A percentile compares a stretch with the other conserved stretches of the same genome.
These are phyloP conservation scores for Glaucidium brasilianum DNA, from an alignment of 2,113 vertebrate genomes.

Conservation along the genomic window DNA sequence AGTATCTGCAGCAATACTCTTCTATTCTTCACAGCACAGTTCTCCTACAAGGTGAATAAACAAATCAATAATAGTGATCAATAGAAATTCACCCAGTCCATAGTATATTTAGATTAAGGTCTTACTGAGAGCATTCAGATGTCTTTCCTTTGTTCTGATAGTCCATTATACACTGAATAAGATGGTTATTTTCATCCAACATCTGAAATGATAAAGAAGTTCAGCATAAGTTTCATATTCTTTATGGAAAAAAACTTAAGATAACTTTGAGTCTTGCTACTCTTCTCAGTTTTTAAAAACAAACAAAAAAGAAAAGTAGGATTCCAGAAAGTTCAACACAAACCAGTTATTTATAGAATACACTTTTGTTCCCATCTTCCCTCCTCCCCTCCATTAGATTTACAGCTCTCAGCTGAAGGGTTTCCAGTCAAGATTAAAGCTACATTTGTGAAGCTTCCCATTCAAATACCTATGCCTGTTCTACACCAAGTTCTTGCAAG, in stretches of 20 bases:
- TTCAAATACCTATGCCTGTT: background rate
- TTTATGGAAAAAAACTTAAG: background rate
- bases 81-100: background rate
- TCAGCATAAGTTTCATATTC: background rate
- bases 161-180: slow-evolving; percentile 99
- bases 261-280: background rate
- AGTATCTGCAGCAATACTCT: background rate
- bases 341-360: background rate
- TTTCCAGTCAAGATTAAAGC: background rate
- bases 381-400: background rate
- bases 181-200: slow-evolving; percentile 98
- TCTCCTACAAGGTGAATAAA: background rate
- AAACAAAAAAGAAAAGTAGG: background rate
- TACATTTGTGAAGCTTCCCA: background rate
- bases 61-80: background rate
- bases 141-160: slow-evolving; percentile 99
- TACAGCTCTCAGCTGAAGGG: background rate
- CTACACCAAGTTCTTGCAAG: background rate
- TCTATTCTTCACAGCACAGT: background rate
- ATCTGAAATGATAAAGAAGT: slow-evolving; percentile 80
- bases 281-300: background rate
- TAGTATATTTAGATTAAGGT: slow-evolving; percentile 27
- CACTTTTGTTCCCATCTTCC: background rate
- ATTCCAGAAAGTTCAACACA: background rate
- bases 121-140: slow-evolving; percentile 98